Evolutionary conservation across 2,797 vertebrate genomes (phyloP).

Genomic region (Melanotaenia pygmaea): DNA sequence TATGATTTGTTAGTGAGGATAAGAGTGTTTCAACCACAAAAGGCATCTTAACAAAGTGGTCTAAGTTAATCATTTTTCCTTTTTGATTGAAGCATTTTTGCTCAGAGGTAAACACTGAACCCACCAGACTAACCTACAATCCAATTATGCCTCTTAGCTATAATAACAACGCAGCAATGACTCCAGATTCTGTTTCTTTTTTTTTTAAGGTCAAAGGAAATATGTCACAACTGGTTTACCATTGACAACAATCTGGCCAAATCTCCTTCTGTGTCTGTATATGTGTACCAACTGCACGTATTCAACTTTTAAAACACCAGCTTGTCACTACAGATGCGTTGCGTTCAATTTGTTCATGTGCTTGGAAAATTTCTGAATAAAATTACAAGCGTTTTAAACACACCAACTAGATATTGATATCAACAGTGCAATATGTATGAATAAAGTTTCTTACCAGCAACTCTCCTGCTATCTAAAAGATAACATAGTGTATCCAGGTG

Average conservation of each 20-base stretch:
- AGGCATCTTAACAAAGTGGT: background rate
- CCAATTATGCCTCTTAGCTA: slow-evolving; percentile 10
- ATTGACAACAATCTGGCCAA: background rate
- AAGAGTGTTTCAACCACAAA: slow-evolving; percentile 1
- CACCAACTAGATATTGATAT: background rate
- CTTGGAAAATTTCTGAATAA: slow-evolving; percentile 14
- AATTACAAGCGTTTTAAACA: slow-evolving; percentile 1
- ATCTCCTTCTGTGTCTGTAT: slow-evolving; percentile 3
- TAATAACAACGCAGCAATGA: slow-evolving; percentile 14
- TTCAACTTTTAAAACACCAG: background rate
- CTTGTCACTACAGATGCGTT: background rate
- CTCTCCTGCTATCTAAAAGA: slow-evolving; percentile 61
- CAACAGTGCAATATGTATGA: background rate
- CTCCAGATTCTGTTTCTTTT: slow-evolving; percentile 24
- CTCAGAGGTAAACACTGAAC: slow-evolving; percentile 1
- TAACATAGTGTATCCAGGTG: slow-evolving; percentile 58
- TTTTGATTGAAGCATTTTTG: slow-evolving; percentile 4
- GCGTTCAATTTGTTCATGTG: slow-evolving; percentile 3
- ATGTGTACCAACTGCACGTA: background rate
- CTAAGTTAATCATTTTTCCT: background rate
- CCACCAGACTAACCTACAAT: slow-evolving; percentile 12
- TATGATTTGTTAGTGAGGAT: background rate
- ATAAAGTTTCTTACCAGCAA: slow-evolving; percentile 62
- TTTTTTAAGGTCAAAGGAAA: slow-evolving; percentile 25
- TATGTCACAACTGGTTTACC: background rate